These are phyloP conservation scores for Hydrochoerus hydrochaeris DNA, from an alignment of 2,113 vertebrate species.

Conservation along the genomic window DNA sequence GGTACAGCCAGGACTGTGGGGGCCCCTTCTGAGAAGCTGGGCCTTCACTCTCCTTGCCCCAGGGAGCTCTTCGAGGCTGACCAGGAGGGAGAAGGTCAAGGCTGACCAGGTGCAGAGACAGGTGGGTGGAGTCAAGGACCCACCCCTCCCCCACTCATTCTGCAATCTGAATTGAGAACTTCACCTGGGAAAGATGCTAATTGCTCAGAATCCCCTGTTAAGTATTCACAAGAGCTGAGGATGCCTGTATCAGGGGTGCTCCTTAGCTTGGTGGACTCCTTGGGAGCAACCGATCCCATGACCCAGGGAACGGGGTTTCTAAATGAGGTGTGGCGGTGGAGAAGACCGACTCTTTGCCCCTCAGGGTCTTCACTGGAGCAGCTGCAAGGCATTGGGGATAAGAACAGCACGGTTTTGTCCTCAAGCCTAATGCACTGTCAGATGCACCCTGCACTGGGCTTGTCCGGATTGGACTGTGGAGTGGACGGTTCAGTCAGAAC, in stretches of 20 bases:
- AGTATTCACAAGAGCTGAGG: background rate
- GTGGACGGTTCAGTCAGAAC: background rate
- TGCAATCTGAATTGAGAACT: background rate
- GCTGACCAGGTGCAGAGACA: background rate
- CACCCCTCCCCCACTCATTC: background rate
- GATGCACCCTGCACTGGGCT: no score
- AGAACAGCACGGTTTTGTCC: background rate
- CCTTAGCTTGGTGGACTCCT: background rate
- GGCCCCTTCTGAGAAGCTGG: background rate
- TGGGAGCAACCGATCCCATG: background rate
- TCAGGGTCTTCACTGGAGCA: background rate
- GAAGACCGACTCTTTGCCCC: background rate
- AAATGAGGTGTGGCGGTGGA: background rate
- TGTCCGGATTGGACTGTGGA: background rate
- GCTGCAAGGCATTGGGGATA: background rate
- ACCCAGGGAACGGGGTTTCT: background rate
- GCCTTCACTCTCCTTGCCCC: background rate
- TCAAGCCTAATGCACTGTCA: background rate
- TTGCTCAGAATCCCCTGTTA: background rate
- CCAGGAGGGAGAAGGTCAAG: background rate
- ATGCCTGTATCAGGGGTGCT: background rate
- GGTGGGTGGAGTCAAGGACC: background rate
- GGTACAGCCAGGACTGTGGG: background rate
- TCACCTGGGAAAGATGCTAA: background rate
- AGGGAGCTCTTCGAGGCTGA: background rate